phyloP scores from a whole-genome alignment of 2,888 invertebrate species.

The Tillus elongatus region DNA sequence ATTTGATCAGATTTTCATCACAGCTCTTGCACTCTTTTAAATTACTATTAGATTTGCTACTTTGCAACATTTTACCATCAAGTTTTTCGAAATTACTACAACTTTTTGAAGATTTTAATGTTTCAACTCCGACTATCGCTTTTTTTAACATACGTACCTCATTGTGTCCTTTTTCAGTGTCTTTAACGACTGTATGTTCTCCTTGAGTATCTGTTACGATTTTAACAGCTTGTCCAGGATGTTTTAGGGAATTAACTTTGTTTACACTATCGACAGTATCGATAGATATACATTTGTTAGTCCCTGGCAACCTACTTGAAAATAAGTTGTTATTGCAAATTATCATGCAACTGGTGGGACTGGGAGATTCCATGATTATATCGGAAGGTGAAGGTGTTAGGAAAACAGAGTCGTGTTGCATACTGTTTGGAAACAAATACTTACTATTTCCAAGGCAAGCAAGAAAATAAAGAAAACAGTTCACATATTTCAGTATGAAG shows the following conservation, averaged over 20 bases:
- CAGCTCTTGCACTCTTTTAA: slow-evolving; percentile 45
- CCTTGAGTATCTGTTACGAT: slow-evolving; percentile 49
- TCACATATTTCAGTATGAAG: too few species aligned
- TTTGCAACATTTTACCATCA: slow-evolving; percentile 17
- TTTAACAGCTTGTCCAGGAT: slow-evolving; percentile 68
- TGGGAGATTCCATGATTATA: slow-evolving; percentile 45
- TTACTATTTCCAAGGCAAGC: slow-evolving; percentile 37
- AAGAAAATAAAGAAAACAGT: slow-evolving; percentile 22
- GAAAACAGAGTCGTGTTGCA: slow-evolving; percentile 29
- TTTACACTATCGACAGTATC: slow-evolving; percentile 31
- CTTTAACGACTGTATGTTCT: slow-evolving; percentile 36
- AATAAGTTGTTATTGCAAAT: slow-evolving; percentile 41
- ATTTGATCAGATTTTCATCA: slow-evolving; percentile 50
- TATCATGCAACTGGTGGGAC: slow-evolving; percentile 40
- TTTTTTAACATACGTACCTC: slow-evolving; percentile 12
- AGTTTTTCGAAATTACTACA: slow-evolving; percentile 33
- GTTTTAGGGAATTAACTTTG: slow-evolving; percentile 35
- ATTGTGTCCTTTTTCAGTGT: slow-evolving; percentile 17
- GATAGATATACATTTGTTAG: slow-evolving; percentile 26
- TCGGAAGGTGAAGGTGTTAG: slow-evolving; percentile 50
- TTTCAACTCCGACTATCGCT: too few species aligned
- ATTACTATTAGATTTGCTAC: slow-evolving; percentile 33
- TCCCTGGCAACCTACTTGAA: slow-evolving; percentile 21
- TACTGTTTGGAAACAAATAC: slow-evolving; percentile 35
- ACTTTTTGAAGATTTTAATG: slow-evolving; percentile 39